These are phyloP conservation scores for Ephestia elutella DNA, from an alignment of 1,140 invertebrate species.

Conservation along the genomic window DNA sequence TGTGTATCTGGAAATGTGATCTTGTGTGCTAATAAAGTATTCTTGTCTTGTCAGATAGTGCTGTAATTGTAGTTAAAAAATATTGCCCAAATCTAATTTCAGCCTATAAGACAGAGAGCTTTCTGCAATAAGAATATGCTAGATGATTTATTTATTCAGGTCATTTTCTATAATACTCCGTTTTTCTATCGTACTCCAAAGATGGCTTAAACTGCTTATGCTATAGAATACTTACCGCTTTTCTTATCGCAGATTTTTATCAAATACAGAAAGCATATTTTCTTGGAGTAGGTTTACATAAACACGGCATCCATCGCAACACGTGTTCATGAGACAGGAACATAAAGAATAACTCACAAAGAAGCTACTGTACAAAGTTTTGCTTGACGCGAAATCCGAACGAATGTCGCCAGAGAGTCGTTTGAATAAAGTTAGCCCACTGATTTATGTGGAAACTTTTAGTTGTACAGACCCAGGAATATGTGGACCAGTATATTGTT, in stretches of 20 bases:
- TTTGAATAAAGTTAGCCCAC: conserved; percentile 67
- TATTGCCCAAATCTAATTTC: too few relatives aligned
- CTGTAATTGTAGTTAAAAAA: too few relatives aligned
- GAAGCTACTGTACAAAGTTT: conserved; percentile 51
- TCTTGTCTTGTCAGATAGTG: too few relatives aligned
- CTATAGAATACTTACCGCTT: not conserved
- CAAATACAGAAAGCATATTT: not conserved
- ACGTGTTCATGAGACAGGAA: conserved; percentile 35
- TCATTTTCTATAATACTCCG: too few relatives aligned
- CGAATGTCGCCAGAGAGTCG: conserved; percentile 66
- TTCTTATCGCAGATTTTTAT: not conserved
- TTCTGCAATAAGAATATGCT: too few relatives aligned
- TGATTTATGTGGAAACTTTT: conserved; percentile 68
- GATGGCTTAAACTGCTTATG: too few relatives aligned
- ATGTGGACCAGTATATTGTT: conserved; percentile 42
- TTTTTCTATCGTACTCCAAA: too few relatives aligned
- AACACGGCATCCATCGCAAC: conserved; percentile 6
- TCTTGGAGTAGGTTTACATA: not conserved
- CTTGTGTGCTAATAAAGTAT: too few relatives aligned
- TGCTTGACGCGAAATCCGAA: conserved; percentile 56
- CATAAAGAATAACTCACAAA: conserved; percentile 36
- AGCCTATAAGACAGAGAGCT: too few relatives aligned
- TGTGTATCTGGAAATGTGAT: too few relatives aligned
- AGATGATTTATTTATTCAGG: too few relatives aligned
- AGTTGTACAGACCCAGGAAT: conserved; percentile 34